Base-by-base conservation (phyloP, 2,797 vertebrate species). In the Dipus sagitta region DNA sequence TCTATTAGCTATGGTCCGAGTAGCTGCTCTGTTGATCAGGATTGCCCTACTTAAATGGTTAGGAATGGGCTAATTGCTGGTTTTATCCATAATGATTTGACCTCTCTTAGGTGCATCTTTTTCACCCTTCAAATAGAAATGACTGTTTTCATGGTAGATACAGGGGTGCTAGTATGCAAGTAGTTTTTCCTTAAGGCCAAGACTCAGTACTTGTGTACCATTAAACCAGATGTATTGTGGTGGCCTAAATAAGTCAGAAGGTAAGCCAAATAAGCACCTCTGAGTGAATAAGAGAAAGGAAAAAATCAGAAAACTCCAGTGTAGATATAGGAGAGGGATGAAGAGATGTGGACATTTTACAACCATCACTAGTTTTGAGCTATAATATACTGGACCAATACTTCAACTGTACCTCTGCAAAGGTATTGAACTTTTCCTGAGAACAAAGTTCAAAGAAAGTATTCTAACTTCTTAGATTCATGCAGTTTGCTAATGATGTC, bases 401-500 rank as follows among this genome's bases (percentile, higher is more conserved):
- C 20, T 28, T 87, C 75, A 80, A 26, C 54, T 81, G 30, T 83
- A 60, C 26, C 30, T 67, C 11, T 74, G 15, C 15, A 77, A 58
- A 58, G 81, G 14, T 68, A 68, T 6, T 79, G 34, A 83, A 92
- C 76, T 88, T 86, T 62, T 92, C 30, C 24, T 58, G 88, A 78
- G 26, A 92, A 67, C 28, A 87, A 92, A 91, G 11, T 82, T 10
- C 13, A 90, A 81, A 47, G 34, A 23, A 62, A 82, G 80, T 32
- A 52, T 64, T 83, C 34, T 78, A 54, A 92, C 23, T 83, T 76
- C 26, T 86, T 81, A 91, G 5, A 91, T 81, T 92, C 17, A 24
- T 11, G 4, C 77, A 30, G 52, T 60, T 74, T 76, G 6, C 34
- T 92, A 92, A 71, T 82, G 75, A 91, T 26, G 52, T 87, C 26